Conservation (phyloP, 2,797 vertebrate genomes). For the Propithecus perrieri region DNA sequence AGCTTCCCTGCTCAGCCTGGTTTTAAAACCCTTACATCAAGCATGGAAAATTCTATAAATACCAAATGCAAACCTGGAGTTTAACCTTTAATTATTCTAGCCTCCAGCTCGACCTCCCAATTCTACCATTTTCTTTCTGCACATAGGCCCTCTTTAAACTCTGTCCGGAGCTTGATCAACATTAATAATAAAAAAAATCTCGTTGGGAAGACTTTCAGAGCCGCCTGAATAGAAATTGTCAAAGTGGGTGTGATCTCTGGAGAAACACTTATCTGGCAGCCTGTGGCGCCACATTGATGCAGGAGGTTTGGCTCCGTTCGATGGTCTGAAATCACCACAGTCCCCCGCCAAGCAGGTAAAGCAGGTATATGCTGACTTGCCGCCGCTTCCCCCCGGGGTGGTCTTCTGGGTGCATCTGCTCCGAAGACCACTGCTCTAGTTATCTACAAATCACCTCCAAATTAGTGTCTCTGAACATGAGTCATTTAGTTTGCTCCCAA, state of each 20-base stretch:
- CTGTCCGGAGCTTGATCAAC: constrained; percentile 35
- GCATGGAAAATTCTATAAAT: constrained; percentile 77
- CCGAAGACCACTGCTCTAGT: background rate
- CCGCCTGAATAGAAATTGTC: background rate
- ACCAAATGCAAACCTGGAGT: constrained; percentile 70
- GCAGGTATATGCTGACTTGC: background rate
- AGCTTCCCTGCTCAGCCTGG: constrained; percentile 43
- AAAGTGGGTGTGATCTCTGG: constrained; percentile 1
- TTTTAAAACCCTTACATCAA: constrained; percentile 64
- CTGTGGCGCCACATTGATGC: background rate
- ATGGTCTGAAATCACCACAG: background rate
- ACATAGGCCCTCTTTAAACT: constrained; percentile 52
- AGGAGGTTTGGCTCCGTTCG: background rate
- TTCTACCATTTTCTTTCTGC: constrained; percentile 45
- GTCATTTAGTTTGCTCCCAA: background rate
- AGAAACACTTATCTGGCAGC: background rate
- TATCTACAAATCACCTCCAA: background rate
- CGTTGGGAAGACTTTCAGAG: constrained; percentile 51
- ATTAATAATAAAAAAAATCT: background rate
- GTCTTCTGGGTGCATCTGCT: background rate
- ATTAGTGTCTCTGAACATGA: background rate
- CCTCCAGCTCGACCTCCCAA: constrained; percentile 55
- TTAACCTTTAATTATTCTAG: constrained; percentile 75
- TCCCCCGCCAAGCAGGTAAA: background rate
- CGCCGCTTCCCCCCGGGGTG: background rate